Percentiles rank a stretch among this genome's conserved stretches.
These are phyloP conservation scores for Clistopyga incitator DNA, from an alignment of 2,888 invertebrate species.

Conservation along the genomic window DNA sequence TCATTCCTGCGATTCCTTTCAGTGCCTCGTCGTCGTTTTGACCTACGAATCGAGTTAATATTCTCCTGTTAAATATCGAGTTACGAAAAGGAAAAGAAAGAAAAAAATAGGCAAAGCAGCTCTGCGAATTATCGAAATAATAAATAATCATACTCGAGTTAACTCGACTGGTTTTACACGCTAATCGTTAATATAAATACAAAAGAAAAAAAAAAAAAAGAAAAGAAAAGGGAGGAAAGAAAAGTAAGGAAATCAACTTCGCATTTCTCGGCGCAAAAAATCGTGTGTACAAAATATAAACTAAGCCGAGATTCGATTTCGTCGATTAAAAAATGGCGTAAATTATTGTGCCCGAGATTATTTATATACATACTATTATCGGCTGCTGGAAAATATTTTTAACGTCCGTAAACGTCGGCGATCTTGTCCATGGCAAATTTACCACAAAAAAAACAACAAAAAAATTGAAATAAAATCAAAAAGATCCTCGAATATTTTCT, in stretches of 20 bases:
- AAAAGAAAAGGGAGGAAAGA: conserved; percentile 33
- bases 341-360: conserved; percentile 31
- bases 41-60: conserved; percentile 10
- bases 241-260: conserved; percentile 26
- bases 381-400: conserved; percentile 67
- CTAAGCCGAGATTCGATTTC: conserved; percentile 60
- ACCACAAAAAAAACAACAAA: background rate
- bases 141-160: conserved; percentile 67
- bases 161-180: conserved; percentile 25
- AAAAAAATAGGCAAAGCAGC: conserved; percentile 4
- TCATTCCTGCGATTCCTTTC: conserved; percentile 3
- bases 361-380: conserved; percentile 62
- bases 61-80: conserved; percentile 41
- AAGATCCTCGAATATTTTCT: conserved; percentile 66
- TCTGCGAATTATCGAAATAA: conserved; percentile 63
- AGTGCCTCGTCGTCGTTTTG: conserved; percentile 13
- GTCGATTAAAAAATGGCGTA: conserved; percentile 69
- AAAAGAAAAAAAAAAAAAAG: conserved; percentile 45
- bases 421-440: conserved; percentile 56
- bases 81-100: conserved; percentile 14
- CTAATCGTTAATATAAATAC: conserved; percentile 57
- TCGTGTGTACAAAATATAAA: conserved; percentile 77
- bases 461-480: conserved; percentile 61
- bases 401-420: conserved; percentile 27
- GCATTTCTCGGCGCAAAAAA: conserved; percentile 63